Conservation (phyloP, 2,888 invertebrate genomes). For the Ormyrus pomaceus region DNA sequence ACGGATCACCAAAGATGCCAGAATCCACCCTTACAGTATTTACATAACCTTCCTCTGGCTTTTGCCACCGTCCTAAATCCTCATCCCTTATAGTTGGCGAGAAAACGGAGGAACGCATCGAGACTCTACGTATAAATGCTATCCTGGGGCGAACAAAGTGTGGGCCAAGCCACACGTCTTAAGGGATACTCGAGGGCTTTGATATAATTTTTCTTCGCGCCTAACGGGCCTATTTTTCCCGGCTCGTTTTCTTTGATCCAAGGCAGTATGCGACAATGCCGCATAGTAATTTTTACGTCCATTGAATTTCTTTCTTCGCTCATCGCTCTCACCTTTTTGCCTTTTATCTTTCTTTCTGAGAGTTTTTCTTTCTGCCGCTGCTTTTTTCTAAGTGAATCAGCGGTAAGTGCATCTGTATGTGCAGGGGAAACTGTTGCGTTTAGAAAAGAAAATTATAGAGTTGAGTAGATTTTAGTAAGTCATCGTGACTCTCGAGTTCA, state of each 20-base stretch:
- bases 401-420: slow-evolving; percentile 19
- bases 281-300: slow-evolving; percentile 39
- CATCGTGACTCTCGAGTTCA: neutral
- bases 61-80: neutral
- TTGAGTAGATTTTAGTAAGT: neutral
- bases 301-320: slow-evolving; percentile 38
- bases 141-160: slow-evolving; percentile 26
- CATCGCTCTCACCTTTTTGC: neutral
- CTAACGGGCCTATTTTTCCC: slow-evolving; percentile 19
- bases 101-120: neutral
- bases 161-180: slow-evolving; percentile 18
- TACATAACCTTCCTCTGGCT: slow-evolving; percentile 33
- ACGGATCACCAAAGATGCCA: slow-evolving; percentile 38
- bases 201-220: slow-evolving; percentile 69
- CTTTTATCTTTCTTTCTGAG: neutral
- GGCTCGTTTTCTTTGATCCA: slow-evolving; percentile 44
- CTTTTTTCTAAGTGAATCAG: slow-evolving; percentile 24
- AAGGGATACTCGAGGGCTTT: slow-evolving; percentile 45
- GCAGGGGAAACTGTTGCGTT: slow-evolving; percentile 18
- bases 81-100: neutral
- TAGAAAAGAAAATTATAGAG: neutral
- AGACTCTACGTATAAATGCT: neutral
- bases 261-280: slow-evolving; percentile 19
- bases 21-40: slow-evolving; percentile 33
- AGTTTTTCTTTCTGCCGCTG: neutral